These are phyloP conservation scores for Alaudala cheleensis DNA, from an alignment of 2,113 vertebrate genomes.

Conservation along the genomic window DNA sequence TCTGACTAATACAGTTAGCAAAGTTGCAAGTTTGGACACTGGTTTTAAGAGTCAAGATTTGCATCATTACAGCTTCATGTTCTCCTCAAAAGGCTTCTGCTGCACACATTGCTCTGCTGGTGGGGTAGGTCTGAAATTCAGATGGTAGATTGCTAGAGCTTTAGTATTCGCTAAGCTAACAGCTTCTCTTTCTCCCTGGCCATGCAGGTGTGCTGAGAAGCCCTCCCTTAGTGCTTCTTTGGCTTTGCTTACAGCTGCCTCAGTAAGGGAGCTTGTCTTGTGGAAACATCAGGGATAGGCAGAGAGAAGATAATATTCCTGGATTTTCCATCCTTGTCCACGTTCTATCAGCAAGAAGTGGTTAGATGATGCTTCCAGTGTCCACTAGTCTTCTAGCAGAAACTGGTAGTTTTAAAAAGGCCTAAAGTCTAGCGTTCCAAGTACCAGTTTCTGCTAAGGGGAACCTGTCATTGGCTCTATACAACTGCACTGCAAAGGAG, in stretches of 20 bases:
- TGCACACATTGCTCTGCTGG: not conserved
- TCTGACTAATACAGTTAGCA: accelerated
- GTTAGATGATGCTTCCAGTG: not conserved
- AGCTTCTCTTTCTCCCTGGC: not conserved
- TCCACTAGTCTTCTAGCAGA: not conserved
- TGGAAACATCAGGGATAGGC: not conserved
- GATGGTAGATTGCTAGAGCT: not conserved
- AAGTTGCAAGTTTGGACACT: accelerated
- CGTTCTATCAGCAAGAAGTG: not conserved
- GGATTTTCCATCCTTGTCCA: not conserved
- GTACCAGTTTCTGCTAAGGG: not conserved
- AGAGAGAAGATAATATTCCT: not conserved
- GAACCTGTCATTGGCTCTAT: not conserved
- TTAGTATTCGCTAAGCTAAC: not conserved
- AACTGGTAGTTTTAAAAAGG: not conserved
- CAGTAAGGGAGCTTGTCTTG: not conserved
- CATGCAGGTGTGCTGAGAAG: not conserved
- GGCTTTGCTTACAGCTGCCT: not conserved
- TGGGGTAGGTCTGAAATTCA: not conserved
- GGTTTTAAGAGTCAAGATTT: not conserved
- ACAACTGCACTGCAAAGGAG: conserved; percentile 4
- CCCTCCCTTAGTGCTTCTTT: not conserved
- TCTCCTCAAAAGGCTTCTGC: not conserved
- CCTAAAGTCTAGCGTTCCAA: not conserved
- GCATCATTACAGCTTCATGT: accelerated